These are phyloP conservation scores for Butastur rufipennis DNA, from an alignment of 2,113 vertebrate species.

Conservation along the genomic window DNA sequence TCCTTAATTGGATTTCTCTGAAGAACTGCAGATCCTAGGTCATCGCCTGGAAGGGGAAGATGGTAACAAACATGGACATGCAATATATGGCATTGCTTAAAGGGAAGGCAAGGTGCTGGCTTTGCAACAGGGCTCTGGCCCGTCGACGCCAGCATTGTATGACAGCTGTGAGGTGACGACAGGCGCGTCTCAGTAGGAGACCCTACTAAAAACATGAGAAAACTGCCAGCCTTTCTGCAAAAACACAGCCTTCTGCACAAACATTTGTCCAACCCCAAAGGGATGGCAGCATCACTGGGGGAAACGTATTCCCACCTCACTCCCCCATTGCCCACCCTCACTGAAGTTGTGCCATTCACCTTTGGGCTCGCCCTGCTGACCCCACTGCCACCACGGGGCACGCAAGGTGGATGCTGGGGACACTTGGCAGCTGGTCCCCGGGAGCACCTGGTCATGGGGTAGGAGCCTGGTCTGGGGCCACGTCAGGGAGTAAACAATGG, in stretches of 20 bases:
- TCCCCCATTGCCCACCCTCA: neutral
- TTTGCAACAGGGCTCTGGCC: neutral
- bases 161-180: neutral
- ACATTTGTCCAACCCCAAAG: neutral
- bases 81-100: neutral
- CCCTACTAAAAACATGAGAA: neutral
- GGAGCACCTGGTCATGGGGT: neutral
- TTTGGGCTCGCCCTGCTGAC: neutral
- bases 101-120: neutral
- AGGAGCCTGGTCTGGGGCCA: neutral
- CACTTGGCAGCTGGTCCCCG: neutral
- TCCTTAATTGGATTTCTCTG: neutral
- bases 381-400: fast-evolving
- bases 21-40: neutral
- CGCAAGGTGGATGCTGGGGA: neutral
- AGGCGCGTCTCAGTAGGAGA: neutral
- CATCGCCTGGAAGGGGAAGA: neutral
- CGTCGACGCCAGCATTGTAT: neutral
- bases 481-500: neutral
- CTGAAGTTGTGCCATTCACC: neutral
- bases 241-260: neutral
- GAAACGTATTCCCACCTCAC: neutral
- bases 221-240: neutral
- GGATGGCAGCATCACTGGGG: neutral
- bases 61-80: neutral